Evolutionary conservation across 2,888 invertebrate genomes (phyloP).

Genomic region (Leucophenga montana): DNA sequence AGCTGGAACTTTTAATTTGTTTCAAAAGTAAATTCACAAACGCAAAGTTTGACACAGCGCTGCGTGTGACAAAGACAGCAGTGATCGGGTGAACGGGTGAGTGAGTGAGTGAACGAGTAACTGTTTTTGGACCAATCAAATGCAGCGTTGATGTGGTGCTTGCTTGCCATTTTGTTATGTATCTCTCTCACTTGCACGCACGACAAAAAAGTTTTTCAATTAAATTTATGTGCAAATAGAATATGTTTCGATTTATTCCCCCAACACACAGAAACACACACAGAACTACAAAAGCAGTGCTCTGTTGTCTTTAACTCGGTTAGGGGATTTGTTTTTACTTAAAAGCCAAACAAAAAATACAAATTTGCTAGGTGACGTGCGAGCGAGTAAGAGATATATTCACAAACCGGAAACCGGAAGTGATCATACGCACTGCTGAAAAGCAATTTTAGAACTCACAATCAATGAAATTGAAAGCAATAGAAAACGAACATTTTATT

Average conservation of each 20-base stretch:
- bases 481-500: neutral
- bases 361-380: neutral
- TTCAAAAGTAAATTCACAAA: constrained; percentile 19
- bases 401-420: constrained; percentile 25
- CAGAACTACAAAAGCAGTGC: neutral
- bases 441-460: constrained; percentile 1
- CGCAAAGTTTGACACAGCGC: constrained; percentile 1
- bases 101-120: too few species aligned
- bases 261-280: neutral
- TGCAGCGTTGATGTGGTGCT: constrained; percentile 11
- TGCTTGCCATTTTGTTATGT: constrained; percentile 5
- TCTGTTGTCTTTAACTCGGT: neutral
- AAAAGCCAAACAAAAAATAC: neutral
- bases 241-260: constrained; percentile 22
- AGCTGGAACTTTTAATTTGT: constrained; percentile 21
- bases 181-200: neutral
- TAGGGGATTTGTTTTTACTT: constrained; percentile 9
- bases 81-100: neutral
- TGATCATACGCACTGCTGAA: constrained; percentile 16
- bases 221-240: constrained; percentile 26
- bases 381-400: too few species aligned
- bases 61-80: neutral
- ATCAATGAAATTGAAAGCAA: neutral
- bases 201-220: constrained; percentile 23
- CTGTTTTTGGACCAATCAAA: constrained; percentile 2